A percentile compares a stretch with the other conserved stretches of the same genome.
Conservation (phyloP, 2,888 invertebrate species). For the Andricus curvator region DNA sequence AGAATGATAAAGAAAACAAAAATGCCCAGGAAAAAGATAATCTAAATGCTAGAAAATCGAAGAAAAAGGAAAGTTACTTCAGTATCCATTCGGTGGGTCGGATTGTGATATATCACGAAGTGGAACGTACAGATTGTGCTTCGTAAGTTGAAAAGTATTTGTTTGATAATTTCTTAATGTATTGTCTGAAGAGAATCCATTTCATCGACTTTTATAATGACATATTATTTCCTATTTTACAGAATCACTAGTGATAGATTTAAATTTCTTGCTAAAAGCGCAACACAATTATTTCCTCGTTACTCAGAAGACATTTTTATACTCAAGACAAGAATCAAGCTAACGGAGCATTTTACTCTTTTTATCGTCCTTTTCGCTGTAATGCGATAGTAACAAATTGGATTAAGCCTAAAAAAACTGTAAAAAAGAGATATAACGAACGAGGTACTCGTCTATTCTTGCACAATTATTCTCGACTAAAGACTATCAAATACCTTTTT, state of each 20-base stretch:
- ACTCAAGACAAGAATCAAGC: conserved; percentile 3
- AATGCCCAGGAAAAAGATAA: not conserved
- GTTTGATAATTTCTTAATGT: no score
- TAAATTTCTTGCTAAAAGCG: conserved; percentile 19
- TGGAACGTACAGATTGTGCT: conserved; percentile 5
- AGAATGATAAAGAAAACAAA: not conserved
- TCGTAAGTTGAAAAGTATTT: no score
- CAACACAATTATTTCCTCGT: conserved; percentile 22
- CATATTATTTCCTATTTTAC: conserved; percentile 3
- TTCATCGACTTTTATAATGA: conserved; percentile 8
- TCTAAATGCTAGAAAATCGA: not conserved
- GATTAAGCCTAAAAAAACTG: conserved; percentile 6
- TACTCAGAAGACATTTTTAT: conserved; percentile 16
- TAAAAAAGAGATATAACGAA: conserved; percentile 1
- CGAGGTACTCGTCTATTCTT: no score
- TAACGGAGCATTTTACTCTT: conserved; percentile 13
- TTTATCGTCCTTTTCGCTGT: conserved; percentile 7
- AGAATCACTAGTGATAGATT: conserved; percentile 20
- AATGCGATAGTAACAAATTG: conserved; percentile 19
- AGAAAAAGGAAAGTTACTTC: not conserved
- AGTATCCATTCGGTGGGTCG: conserved; percentile 12
- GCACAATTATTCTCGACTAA: no score
- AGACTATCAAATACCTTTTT: no score
- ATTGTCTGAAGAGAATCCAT: not conserved
- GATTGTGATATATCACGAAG: conserved; percentile 16